Conservation (phyloP, 2,113 vertebrate genomes). For the Brachyhypopomus gauderio region DNA sequence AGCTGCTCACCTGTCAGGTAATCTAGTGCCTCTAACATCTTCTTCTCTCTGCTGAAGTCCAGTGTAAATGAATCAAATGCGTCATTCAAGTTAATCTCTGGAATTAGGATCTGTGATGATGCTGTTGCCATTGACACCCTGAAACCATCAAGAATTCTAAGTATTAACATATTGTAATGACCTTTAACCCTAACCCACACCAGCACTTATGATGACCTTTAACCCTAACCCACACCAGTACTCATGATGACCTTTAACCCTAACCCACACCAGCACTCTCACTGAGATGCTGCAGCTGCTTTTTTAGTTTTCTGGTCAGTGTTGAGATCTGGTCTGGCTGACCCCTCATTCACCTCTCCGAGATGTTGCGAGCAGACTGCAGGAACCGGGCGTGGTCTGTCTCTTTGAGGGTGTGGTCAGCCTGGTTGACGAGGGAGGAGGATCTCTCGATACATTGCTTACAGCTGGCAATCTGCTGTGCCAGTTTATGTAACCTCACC, state of each 20-base stretch:
- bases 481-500: slow-evolving; percentile 89
- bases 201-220: too few species aligned
- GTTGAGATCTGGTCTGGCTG: not conserved
- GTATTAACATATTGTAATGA: too few species aligned
- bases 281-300: too few species aligned
- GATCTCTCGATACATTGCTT: slow-evolving; percentile 97
- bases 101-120: slow-evolving; percentile 93
- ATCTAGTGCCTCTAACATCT: slow-evolving; percentile 94
- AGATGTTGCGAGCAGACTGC: slow-evolving; percentile 93
- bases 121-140: slow-evolving; percentile 98
- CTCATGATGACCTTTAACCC: too few species aligned
- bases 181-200: too few species aligned
- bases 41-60: slow-evolving; percentile 96
- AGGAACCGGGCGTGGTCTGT: slow-evolving; percentile 91
- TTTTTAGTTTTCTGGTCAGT: not conserved
- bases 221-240: too few species aligned
- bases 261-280: too few species aligned
- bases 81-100: slow-evolving; percentile 96
- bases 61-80: slow-evolving; percentile 94
- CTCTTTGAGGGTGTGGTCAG: slow-evolving; percentile 93
- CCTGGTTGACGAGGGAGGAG: slow-evolving; percentile 90
- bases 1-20: slow-evolving; percentile 89
- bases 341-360: slow-evolving; percentile 82
- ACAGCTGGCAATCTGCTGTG: slow-evolving; percentile 93
- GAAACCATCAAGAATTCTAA: slow-evolving; percentile 29